Percentiles rank a stretch among this genome's conserved stretches.
phyloP scores from a whole-genome alignment of 2,113 vertebrate species.

The Notechis scutatus region DNA sequence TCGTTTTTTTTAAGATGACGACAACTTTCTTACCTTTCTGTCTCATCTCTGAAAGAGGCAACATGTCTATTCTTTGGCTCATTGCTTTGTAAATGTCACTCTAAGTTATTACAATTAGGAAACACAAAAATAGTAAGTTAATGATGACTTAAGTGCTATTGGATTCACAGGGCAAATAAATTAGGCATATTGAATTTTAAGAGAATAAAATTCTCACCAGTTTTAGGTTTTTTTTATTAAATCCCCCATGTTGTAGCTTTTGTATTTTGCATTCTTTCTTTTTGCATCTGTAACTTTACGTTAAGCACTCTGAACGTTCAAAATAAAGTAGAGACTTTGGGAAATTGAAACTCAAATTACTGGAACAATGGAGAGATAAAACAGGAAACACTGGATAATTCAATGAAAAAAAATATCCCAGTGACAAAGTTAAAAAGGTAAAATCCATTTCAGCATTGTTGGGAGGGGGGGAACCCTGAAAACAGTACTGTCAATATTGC shows the following conservation, averaged over 20 bases:
- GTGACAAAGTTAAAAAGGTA: not conserved
- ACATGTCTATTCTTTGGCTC: not conserved
- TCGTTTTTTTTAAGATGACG: not conserved
- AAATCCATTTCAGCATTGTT: not conserved
- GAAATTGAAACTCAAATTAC: not conserved
- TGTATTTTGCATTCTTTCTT: not conserved
- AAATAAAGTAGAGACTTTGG: not conserved
- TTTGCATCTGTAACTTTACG: not conserved
- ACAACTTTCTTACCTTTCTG: not conserved
- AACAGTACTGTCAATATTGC: not conserved
- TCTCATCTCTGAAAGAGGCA: not conserved
- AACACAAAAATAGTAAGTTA: not conserved
- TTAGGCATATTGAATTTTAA: not conserved
- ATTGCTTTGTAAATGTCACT: not conserved
- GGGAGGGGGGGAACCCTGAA: not conserved
- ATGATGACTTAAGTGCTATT: not conserved
- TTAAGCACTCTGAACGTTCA: not conserved
- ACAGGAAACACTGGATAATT: not conserved
- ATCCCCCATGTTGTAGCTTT: not conserved
- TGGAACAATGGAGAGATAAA: not conserved
- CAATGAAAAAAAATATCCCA: not conserved
- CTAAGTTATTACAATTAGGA: not conserved
- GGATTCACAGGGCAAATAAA: not conserved
- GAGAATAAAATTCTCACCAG: not conserved
- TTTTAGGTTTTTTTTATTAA: not conserved